These are phyloP conservation scores for Thunnus thynnus DNA, from an alignment of 2,113 vertebrate genomes.

Conservation along the genomic window DNA sequence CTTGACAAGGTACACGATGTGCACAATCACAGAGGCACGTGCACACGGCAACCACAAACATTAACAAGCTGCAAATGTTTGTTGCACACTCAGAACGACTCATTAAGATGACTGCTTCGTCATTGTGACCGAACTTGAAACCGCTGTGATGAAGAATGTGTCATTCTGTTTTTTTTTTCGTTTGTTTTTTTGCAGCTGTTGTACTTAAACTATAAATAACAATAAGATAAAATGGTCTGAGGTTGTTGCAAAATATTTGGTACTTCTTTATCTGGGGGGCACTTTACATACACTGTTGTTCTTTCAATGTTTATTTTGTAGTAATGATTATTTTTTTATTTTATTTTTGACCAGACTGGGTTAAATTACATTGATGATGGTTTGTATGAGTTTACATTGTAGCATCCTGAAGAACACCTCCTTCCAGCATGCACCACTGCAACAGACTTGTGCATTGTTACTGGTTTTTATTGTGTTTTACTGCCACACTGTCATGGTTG, in stretches of 20 bases:
- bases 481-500: no score
- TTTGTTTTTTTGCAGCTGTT: no score
- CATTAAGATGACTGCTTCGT: conserved; percentile 26
- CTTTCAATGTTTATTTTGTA: neutral
- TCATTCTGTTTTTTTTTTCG: neutral
- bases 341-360: neutral
- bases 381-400: no score
- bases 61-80: conserved; percentile 12
- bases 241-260: neutral
- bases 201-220: conserved; percentile 9
- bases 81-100: conserved; percentile 11
- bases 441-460: neutral
- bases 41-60: conserved; percentile 5
- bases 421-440: neutral
- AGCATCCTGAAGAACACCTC: no score
- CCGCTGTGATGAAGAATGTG: conserved; percentile 23
- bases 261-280: neutral
- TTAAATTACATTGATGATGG: neutral
- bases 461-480: neutral
- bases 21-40: neutral
- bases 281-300: neutral
- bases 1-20: conserved; percentile 29
- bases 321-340: no score
- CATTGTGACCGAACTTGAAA: conserved; percentile 38
- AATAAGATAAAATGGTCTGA: neutral